Conservation (phyloP, 2,797 vertebrate genomes). For the Diglossa cyanea region DNA sequence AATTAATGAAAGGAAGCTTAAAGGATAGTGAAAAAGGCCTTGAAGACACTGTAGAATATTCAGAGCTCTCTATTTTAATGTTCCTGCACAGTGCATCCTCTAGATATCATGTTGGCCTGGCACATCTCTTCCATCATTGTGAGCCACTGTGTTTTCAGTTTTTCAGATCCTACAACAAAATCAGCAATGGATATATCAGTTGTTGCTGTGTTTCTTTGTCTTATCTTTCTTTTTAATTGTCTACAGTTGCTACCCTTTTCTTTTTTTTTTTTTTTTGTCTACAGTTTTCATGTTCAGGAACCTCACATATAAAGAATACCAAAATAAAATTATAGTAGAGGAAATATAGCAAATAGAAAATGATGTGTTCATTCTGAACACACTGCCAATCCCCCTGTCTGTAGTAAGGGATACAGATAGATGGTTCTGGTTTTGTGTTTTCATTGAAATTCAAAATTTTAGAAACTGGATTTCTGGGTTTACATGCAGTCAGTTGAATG, state of each 20-base stretch:
- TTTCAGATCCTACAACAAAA: not conserved
- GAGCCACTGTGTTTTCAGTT: not conserved
- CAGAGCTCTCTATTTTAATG: not conserved
- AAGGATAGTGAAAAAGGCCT: not conserved
- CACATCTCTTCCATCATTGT: not conserved
- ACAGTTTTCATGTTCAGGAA: not conserved
- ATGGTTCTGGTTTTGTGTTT: not conserved
- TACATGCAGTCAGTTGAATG: not conserved
- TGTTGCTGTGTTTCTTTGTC: not conserved
- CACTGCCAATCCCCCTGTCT: not conserved
- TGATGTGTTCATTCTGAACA: not conserved
- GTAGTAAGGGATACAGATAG: not conserved
- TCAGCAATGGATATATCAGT: not conserved
- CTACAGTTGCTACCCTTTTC: rapidly evolving
- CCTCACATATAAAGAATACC: not conserved
- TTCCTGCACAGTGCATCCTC: not conserved
- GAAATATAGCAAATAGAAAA: not conserved
- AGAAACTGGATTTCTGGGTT: not conserved
- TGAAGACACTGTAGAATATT: not conserved
- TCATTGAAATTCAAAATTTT: not conserved
- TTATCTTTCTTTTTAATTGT: not conserved
- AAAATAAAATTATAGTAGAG: not conserved
- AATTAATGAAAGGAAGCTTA: not conserved
- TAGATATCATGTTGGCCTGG: not conserved
- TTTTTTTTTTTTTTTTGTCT: not conserved